phyloP scores from a whole-genome alignment of 1,140 invertebrate species.

The Drosophila carrolli region DNA sequence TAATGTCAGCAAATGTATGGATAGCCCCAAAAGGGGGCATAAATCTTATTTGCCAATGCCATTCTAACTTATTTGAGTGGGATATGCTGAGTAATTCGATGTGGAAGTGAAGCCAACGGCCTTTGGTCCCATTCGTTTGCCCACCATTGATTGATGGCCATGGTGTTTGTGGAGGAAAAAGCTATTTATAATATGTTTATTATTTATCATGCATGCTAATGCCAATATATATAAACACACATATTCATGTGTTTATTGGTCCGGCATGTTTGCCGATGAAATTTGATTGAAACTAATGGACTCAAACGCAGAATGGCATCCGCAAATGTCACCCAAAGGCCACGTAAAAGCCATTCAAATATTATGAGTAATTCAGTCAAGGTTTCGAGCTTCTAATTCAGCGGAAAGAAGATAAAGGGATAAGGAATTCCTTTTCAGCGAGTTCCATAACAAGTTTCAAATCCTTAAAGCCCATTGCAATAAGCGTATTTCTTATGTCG shows the following conservation, averaged over 20 bases:
- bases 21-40: slow-evolving; percentile 25
- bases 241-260: slow-evolving; percentile 58
- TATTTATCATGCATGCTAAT: slow-evolving; percentile 69
- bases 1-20: slow-evolving; percentile 25
- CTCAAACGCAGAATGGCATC: slow-evolving; percentile 23
- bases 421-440: neutral
- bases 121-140: slow-evolving; percentile 37
- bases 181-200: slow-evolving; percentile 81
- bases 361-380: slow-evolving; percentile 4
- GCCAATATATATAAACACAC: slow-evolving; percentile 42
- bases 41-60: slow-evolving; percentile 46
- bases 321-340: slow-evolving; percentile 57
- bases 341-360: slow-evolving; percentile 55
- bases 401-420: slow-evolving; percentile 11
- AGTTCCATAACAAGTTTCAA: slow-evolving; percentile 26
- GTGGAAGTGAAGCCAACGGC: slow-evolving; percentile 32
- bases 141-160: slow-evolving; percentile 66
- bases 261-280: slow-evolving; percentile 69
- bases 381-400: neutral
- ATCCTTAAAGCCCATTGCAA: slow-evolving; percentile 18
- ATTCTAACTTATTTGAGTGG: slow-evolving; percentile 31
- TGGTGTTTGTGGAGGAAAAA: slow-evolving; percentile 41
- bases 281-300: slow-evolving; percentile 80
- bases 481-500: slow-evolving; percentile 31
- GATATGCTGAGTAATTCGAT: slow-evolving; percentile 60